Conservation (phyloP, 1,140 invertebrate genomes). For the Gonioctena quinquepunctata region DNA sequence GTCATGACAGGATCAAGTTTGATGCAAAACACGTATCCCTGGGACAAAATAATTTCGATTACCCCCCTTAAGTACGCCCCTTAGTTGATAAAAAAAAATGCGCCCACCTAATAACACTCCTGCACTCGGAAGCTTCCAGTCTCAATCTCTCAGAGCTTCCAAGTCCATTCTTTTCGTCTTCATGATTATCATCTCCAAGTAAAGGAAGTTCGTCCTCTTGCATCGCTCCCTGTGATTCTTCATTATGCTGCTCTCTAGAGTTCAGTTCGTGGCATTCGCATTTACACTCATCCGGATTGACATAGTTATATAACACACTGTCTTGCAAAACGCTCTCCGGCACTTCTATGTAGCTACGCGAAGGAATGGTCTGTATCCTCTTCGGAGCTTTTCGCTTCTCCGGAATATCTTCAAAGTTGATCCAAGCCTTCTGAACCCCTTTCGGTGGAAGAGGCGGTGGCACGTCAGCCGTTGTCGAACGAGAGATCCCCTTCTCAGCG, state of each 20-base stretch:
- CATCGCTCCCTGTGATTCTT: slow-evolving; percentile 10
- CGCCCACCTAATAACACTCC: slow-evolving; percentile 38
- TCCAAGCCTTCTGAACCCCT: slow-evolving; percentile 66
- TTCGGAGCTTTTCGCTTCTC: slow-evolving; percentile 77
- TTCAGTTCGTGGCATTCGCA: slow-evolving; percentile 77
- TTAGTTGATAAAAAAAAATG: too few relatives aligned
- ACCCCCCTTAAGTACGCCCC: too few relatives aligned
- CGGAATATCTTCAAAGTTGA: slow-evolving; percentile 84
- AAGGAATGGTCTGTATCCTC: slow-evolving; percentile 77
- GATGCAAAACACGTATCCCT: too few relatives aligned
- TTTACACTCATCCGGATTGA: slow-evolving; percentile 80
- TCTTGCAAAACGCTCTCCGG: slow-evolving; percentile 47
- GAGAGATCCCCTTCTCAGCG: slow-evolving; percentile 62
- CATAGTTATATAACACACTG: slow-evolving; percentile 70
- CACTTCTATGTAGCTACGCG: slow-evolving; percentile 52
- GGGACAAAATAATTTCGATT: too few relatives aligned
- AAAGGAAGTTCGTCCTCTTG: slow-evolving; percentile 49
- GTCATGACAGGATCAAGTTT: too few relatives aligned
- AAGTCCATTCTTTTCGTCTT: slow-evolving; percentile 30
- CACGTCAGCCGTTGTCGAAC: slow-evolving; percentile 26
- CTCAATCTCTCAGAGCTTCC: slow-evolving; percentile 23
- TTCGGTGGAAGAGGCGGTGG: slow-evolving; percentile 60
- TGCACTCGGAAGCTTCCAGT: slow-evolving; percentile 35
- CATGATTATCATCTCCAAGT: slow-evolving; percentile 39
- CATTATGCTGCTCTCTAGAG: slow-evolving; percentile 29